These are phyloP conservation scores for Chaetodon auriga DNA, from an alignment of 2,113 vertebrate genomes.

Conservation along the genomic window DNA sequence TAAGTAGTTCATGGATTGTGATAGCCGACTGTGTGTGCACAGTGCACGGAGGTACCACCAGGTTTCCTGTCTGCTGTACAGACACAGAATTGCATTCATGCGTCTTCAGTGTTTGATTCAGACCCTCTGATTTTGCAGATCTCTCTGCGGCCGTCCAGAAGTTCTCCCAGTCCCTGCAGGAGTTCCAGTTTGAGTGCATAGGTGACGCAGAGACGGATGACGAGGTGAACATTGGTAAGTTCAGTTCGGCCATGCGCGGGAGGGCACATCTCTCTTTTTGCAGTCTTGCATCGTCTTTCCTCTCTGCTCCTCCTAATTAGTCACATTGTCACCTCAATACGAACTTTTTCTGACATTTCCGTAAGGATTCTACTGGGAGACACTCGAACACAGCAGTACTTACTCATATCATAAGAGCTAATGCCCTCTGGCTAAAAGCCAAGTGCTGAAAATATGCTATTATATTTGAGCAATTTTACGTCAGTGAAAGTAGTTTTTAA, in stretches of 20 bases:
- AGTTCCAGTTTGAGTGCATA: slow-evolving; percentile 97
- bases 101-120: background rate
- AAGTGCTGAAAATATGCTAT: background rate
- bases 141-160: slow-evolving; percentile 94
- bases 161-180: slow-evolving; percentile 94
- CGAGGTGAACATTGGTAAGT: slow-evolving; percentile 96
- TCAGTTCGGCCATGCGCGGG: background rate
- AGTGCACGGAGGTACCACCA: background rate
- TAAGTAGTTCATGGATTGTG: background rate
- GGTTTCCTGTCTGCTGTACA: background rate
- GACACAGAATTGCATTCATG: background rate
- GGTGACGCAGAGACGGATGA: slow-evolving; percentile 97
- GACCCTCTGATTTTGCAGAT: slow-evolving; percentile 82
- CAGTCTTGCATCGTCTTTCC: background rate
- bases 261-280: background rate
- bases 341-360: slow-evolving; percentile 42
- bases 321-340: slow-evolving; percentile 40
- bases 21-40: too few relatives aligned
- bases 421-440: background rate
- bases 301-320: slow-evolving; percentile 30
- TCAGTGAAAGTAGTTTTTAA: background rate
- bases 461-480: background rate
- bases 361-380: slow-evolving; percentile 19
- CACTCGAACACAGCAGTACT: background rate
- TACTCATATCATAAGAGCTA: background rate